Evolutionary conservation across 2,113 vertebrate species (phyloP), one percentile per base, ranked within the genome.

Genomic region (Alouatta palliata): DNA sequence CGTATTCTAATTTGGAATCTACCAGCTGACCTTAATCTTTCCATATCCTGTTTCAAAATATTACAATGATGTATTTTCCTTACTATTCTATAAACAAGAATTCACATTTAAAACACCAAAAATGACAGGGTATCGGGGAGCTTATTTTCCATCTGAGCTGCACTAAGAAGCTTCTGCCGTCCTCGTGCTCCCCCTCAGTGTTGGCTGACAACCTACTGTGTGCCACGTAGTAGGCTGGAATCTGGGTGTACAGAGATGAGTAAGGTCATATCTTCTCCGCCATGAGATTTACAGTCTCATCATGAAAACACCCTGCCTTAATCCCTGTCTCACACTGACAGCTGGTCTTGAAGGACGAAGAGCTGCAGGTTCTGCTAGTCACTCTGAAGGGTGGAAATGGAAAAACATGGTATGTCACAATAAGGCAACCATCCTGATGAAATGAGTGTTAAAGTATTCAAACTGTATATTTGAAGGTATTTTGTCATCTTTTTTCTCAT

Each of bases 351-450:
- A 82, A 66, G 71, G 35, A 85, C 27, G 11, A n/a, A 2, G 16
- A 43, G 70, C 35, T 76, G 0, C 2, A 6, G 73, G 30, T 21
- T 90, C 49, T 66, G 14, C 71, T 71, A 23, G 21, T 64, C 61
- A 47, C 79, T 95, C 86, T 81, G 66, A 25, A 92, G 90, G 70
- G 82, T 90, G 14, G 45, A 93, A 76, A 95, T 80, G 2, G 14
- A 77, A 94, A 94, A 95, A 16, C 43, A 54, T 12, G 54, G 37
- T 58, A 61, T 7, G 40, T 66, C 70, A 40, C 77, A 68, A 92
- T 35, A 84, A 81, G 58, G 27, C 77, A 82, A 84, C 19, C n/a
- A 68, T 79, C 66, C 23, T 37, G 9, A 68, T 4, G 27, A 79
- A 66, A 54, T 12, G 66, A 79, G 94, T 14, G 40, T 70, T 45